Base-by-base conservation (phyloP, 2,797 vertebrate species). In the Cercopithecus mitis region DNA sequence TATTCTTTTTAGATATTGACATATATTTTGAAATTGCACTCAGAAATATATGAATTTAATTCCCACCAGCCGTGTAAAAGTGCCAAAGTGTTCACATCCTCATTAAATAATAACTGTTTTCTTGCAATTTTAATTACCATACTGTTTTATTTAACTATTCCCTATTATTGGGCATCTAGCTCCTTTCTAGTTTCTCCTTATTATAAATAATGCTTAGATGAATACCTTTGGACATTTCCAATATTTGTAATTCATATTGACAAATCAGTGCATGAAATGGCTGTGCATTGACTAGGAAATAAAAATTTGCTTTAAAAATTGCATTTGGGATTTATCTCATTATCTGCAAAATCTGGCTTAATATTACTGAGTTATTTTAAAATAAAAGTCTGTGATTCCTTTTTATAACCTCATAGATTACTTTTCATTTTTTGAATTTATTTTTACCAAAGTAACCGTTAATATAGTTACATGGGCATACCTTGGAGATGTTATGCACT, bases 311-410 rank as follows among this genome's bases (percentile, higher is more conserved):
- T 67, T 82, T 88, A 55, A 58, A 92, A 92, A 83, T 92, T 45
- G 45, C 36, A 33, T 61, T 93, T 96, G 36, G 52, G 20, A 83
- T 90, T 93, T 91, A 85, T 36, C 36, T 70, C 20, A 90, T 13
- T 88, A 25, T 94, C 36, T 87, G 3, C 8, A 88, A 64, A 80
- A 82, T 52, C 30, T 57, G 3, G n/a, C 7, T 80, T 47, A 58
- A 67, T 92, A 25, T 83, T 88, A 17, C 9, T 77, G 73, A 92
- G 36, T 81, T 36, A 85, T 76, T 94, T 90, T 70, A 77, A 92
- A 96, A 33, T 81, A 88, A 90, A 87, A 58, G n/a, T 58, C 22
- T 45, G 3, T 17, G 39, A 22, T 75, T 41, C 9, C 10, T 88
- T 86, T 88, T 75, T 92, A 39, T 90, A 81, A 57, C 14, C 17